These are phyloP conservation scores for Zaprionus vittiger DNA, from an alignment of 1,140 invertebrate genomes.

Conservation along the genomic window DNA sequence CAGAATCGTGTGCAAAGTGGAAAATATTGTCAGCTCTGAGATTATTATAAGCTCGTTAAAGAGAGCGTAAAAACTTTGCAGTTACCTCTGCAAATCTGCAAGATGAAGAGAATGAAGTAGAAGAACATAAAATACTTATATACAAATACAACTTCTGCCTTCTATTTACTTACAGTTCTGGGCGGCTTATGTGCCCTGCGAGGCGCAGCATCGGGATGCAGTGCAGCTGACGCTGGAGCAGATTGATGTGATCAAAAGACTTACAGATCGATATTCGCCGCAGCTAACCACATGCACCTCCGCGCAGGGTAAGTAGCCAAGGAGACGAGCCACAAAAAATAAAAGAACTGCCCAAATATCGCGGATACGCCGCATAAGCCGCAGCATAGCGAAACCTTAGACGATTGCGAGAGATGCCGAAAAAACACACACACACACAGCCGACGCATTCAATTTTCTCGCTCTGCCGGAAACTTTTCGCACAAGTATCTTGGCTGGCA, in stretches of 20 bases:
- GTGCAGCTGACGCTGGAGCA: constrained; percentile 92
- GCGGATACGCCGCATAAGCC: constrained; percentile 58
- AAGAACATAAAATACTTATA: too few species aligned
- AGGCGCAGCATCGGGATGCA: constrained; percentile 91
- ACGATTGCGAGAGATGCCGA: not conserved
- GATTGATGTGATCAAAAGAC: constrained; percentile 91
- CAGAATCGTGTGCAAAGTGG: not conserved
- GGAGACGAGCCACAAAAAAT: not conserved
- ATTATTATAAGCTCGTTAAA: not conserved
- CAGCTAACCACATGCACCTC: constrained; percentile 88
- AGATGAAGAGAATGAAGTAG: too few species aligned
- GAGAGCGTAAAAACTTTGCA: not conserved
- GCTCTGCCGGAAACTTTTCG: constrained; percentile 50
- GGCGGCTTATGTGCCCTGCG: constrained; percentile 95
- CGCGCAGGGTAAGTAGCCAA: constrained; percentile 87
- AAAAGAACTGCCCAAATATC: constrained; percentile 12
- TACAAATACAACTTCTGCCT: not conserved
- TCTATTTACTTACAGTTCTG: constrained; percentile 89
- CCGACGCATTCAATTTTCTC: constrained; percentile 30
- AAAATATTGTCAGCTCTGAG: not conserved
- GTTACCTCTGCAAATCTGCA: not conserved
- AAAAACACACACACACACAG: too few species aligned
- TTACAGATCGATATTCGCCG: constrained; percentile 89
- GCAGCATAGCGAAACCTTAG: constrained; percentile 24
- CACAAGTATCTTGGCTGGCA: constrained; percentile 58